Base-by-base conservation (phyloP, 2,797 vertebrate species). In the Lepidocolaptes lacrymiger region DNA sequence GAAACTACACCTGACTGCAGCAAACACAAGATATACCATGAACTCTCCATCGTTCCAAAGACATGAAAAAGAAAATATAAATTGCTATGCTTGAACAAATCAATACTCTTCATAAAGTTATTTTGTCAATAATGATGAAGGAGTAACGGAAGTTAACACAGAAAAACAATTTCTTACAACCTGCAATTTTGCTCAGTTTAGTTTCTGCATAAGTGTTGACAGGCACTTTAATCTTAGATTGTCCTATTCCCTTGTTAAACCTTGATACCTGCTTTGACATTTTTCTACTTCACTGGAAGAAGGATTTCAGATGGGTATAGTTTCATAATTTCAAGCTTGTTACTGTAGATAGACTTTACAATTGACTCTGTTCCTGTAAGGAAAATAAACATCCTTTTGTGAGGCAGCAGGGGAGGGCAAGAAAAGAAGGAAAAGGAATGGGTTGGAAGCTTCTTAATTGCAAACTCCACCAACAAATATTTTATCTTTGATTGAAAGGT, bases 401-500 rank as follows among this genome's bases (percentile, higher is more conserved):
- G 16, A 0, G 0, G 14, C 48, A 7, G 2, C 10, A 34, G 9
- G 14, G 5, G 24, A 52, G 4, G 9, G 2, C 10, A 85, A 80
- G 37, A 11, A 32, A 46, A 87, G 32, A 32, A 54, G 30, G 52
- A 54, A 23, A 76, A 75, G 3, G 6, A 10, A 67, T 63, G 12
- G 11, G 4, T 19, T 81, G 13, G 21, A 85, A 85, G 5, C 5
- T 74, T 63, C 28, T 58, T 63, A 68, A 63, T 22, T 80, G 14
- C 8, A 78, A 81, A 90, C 9, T 72, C 58, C 74, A 14, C 16
- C 41, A 84, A 48, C 4, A 79, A 71, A 73, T 56, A 46, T 64
- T 91, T 78, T 61, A 12, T 41, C 18, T 97, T 91, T 83, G 20
- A 66, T n/a, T 73, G 80, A 91, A 80, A 55, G 9, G 34, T 36